Percentiles rank a stretch among this genome's conserved stretches.
Evolutionary conservation across 2,113 vertebrate genomes (phyloP).

Genomic region (Lophotis ruficrista): DNA sequence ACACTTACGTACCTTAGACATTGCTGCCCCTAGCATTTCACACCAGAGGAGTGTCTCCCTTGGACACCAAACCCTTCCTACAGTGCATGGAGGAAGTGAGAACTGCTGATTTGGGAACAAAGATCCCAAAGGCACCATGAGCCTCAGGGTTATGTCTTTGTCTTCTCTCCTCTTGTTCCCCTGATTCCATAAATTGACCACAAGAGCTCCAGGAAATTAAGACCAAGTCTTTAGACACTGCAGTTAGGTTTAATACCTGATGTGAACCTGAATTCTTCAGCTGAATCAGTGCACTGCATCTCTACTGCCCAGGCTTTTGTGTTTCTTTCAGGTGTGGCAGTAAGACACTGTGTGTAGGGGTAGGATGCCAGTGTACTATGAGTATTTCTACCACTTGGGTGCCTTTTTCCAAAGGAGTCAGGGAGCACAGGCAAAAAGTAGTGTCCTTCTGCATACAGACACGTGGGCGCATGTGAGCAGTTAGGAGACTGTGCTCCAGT

Average conservation of each 20-base stretch:
- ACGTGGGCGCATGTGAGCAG: too few species aligned
- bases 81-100: accelerated
- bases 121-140: not conserved
- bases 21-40: not conserved
- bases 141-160: accelerated
- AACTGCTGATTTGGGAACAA: not conserved
- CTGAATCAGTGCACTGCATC: not conserved
- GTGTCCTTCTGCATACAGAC: not conserved
- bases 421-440: not conserved
- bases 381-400: not conserved
- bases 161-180: not conserved
- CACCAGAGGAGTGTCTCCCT: not conserved
- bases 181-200: not conserved
- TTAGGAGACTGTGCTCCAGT: not conserved
- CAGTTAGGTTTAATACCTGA: not conserved
- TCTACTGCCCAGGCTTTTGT: not conserved
- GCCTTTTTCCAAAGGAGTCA: not conserved
- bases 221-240: not conserved
- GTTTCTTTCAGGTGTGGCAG: not conserved
- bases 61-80: not conserved
- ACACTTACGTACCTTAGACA: not conserved
- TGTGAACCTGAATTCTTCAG: not conserved
- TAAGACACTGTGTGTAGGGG: accelerated
- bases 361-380: not conserved
- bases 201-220: not conserved